A percentile compares a stretch with the other conserved stretches of the same genome.
phyloP scores from a whole-genome alignment of 2,113 vertebrate genomes.

The Catharus minimus region DNA sequence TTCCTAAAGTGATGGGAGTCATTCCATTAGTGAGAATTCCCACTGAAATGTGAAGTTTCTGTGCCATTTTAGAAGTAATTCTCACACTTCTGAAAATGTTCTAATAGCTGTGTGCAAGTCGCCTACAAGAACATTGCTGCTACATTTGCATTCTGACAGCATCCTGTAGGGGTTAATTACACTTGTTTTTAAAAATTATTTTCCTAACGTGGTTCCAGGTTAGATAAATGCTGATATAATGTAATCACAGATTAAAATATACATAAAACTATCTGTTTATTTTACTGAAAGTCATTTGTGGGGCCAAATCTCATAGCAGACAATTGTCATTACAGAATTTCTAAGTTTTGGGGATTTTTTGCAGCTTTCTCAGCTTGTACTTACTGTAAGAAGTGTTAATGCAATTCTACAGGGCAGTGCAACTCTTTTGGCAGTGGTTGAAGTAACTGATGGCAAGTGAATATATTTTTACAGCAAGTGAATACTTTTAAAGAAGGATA shows the following conservation, averaged over 20 bases:
- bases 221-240: background rate
- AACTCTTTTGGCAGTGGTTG: background rate
- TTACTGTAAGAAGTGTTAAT: background rate
- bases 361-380: background rate
- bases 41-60: conserved; percentile 39
- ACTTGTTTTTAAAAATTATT: background rate
- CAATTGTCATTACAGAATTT: background rate
- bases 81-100: background rate
- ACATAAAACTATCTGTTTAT: background rate
- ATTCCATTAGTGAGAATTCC: conserved; percentile 72
- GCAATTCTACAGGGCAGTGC: background rate
- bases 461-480: background rate
- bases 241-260: background rate
- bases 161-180: background rate
- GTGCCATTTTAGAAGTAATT: conserved; percentile 7
- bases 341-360: background rate
- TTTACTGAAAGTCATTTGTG: background rate
- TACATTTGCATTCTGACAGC: background rate
- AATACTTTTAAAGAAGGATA: background rate
- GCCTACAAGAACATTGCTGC: background rate
- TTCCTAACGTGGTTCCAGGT: background rate
- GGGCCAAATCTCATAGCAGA: background rate
- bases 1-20: conserved; percentile 63
- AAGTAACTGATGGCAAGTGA: background rate
- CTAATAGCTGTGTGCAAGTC: background rate